Base-by-base conservation (phyloP, 2,113 vertebrate species). In the Macquaria ambigua region DNA sequence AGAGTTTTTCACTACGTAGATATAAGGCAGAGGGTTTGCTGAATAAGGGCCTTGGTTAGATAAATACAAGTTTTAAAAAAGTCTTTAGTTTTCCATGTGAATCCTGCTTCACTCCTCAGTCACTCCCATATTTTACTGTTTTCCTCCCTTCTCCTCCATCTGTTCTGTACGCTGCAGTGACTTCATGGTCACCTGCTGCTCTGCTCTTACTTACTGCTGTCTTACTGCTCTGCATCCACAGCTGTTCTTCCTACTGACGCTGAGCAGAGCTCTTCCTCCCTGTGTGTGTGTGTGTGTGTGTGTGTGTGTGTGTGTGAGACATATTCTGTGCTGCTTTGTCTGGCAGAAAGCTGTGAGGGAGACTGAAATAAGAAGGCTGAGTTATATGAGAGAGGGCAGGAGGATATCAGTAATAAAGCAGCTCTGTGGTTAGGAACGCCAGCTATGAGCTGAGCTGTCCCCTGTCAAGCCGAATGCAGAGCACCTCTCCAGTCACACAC, bases 371-470 rank as follows among this genome's bases (percentile, higher is more conserved):
- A 87, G 85, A 84, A 85, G 62, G 64, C 31, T 74, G 90, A 92
- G 87, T 92, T 95, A 94, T 95, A 94, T 93, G 92, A 90, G 82
- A 79, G 63, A 79, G 83, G 86, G 84, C 90, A 86, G 79, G 81
- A 91, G 91, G 92, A 95, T 93, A 94, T 94, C 93, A 89, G 90
- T 90, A 93, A 93, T 94, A 92, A 93, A 91, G 90, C 80, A 73
- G 46, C 84, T 87, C 77, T 77, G 46, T 84, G 73, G 86, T 71
- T 25, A 92, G 91, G 93, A 90, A 95, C 77, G 89, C 70, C 66
- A 93, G 69, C 89, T 90, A 93, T 95, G 95, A 85, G 86, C 76
- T 28, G 89, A 89, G 83, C 71, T 52, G 76, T 91, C 85, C 82
- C 87, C 81, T 78, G 82, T 93, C 74, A 78, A 39, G 81, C 69